These are phyloP conservation scores for Aporophyla lueneburgensis DNA, from an alignment of 2,888 invertebrate species.

Conservation along the genomic window DNA sequence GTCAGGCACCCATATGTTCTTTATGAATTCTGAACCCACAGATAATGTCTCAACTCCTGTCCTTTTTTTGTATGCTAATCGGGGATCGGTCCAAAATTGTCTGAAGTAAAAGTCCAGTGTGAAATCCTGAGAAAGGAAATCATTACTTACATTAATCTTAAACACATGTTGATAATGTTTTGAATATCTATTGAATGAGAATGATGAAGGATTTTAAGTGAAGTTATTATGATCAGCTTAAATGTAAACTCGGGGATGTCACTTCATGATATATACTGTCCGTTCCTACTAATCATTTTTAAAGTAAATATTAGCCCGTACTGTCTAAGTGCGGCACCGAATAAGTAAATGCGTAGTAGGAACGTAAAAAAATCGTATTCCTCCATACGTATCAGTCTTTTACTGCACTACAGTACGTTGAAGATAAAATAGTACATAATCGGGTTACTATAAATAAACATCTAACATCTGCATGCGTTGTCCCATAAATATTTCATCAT, in stretches of 20 bases:
- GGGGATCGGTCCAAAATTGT: constrained; percentile 99
- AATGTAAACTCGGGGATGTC: constrained; percentile 6
- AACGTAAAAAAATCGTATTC: constrained; percentile 37
- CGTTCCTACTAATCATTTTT: constrained; percentile 46
- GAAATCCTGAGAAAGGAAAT: constrained; percentile 94
- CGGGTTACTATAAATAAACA: constrained; percentile 71
- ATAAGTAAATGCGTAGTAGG: constrained; percentile 40
- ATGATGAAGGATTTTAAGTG: constrained; percentile 5
- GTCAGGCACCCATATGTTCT: constrained; percentile 99
- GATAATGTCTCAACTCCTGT: constrained; percentile 97
- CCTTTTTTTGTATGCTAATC: constrained; percentile 97
- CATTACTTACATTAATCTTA: constrained; percentile 28
- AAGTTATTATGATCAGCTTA: constrained; percentile 16
- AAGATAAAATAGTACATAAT: constrained; percentile 39
- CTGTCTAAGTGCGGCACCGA: neutral
- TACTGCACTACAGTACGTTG: constrained; percentile 33
- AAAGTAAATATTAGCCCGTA: too few relatives aligned
- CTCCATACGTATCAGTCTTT: constrained; percentile 37
- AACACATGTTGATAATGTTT: neutral
- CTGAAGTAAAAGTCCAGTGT: constrained; percentile 99
- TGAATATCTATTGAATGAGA: neutral
- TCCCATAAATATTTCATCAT: constrained; percentile 65
- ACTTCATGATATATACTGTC: constrained; percentile 19
- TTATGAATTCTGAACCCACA: constrained; percentile 98
- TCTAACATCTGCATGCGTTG: constrained; percentile 82